Percentiles rank a stretch among this genome's conserved stretches.
Conservation (phyloP, 1,140 invertebrate species). For the Acyrthosiphon pisum region DNA sequence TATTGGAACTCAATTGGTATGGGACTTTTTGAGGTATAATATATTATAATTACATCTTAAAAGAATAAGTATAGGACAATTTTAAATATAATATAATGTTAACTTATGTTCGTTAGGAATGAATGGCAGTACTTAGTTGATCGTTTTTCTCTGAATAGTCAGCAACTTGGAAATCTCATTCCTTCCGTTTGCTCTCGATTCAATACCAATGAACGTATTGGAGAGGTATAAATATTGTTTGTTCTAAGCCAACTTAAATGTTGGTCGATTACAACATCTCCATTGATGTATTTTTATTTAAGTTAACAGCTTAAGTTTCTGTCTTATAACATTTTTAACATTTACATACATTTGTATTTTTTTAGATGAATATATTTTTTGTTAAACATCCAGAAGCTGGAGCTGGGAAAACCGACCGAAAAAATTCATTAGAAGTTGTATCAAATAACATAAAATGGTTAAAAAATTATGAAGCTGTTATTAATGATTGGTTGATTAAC, state of each 20-base stretch:
- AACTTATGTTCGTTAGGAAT: conserved; percentile 59
- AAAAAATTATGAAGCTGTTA: conserved; percentile 49
- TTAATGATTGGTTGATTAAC: conserved; percentile 52
- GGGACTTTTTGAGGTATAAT: conserved; percentile 76
- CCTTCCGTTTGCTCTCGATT: conserved; percentile 74
- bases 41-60: not conserved
- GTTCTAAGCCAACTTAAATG: not conserved
- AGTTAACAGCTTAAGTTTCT: not conserved
- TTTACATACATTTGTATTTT: conserved; percentile 56
- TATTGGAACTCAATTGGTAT: conserved; percentile 75
- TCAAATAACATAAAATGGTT: conserved; percentile 84
- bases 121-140: conserved; percentile 77
- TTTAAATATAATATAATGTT: not conserved
- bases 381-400: conserved; percentile 82
- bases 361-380: conserved; percentile 81
- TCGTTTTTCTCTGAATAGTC: conserved; percentile 76
- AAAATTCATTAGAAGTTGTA: conserved; percentile 78
- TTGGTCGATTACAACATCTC: too few species aligned
- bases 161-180: conserved; percentile 78
- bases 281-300: not conserved
- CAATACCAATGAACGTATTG: conserved; percentile 71
- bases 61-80: not conserved
- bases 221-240: conserved; percentile 70
- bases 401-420: conserved; percentile 75
- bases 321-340: not conserved